These are phyloP conservation scores for Calcarius ornatus DNA, from an alignment of 2,113 vertebrate genomes.

Conservation along the genomic window DNA sequence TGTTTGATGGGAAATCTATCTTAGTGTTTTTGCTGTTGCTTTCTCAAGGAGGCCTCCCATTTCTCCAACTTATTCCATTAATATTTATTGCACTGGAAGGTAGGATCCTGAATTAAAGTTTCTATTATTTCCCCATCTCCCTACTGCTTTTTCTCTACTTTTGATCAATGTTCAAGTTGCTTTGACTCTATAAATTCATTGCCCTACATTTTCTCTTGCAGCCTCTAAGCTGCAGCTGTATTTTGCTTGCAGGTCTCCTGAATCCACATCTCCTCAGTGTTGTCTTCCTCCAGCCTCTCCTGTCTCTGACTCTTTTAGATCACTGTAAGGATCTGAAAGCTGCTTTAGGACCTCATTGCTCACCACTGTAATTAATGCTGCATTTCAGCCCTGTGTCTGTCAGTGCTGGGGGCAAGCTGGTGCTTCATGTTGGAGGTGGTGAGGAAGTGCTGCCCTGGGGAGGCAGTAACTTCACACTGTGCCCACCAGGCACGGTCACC, in stretches of 20 bases:
- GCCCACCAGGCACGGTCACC: fast-evolving
- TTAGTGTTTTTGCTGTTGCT: background rate
- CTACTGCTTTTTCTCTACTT: background rate
- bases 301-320: background rate
- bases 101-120: conserved; percentile 18
- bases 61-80: conserved; percentile 1
- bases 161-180: conserved; percentile 3
- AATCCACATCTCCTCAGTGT: background rate
- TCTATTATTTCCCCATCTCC: background rate
- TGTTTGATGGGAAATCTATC: conserved; percentile 44
- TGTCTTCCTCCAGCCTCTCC: background rate
- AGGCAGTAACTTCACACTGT: background rate
- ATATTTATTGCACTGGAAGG: conserved; percentile 32
- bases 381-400: background rate
- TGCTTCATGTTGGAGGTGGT: background rate
- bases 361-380: background rate
- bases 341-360: background rate
- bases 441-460: background rate
- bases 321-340: background rate
- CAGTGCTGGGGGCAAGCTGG: background rate
- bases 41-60: background rate
- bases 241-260: background rate
- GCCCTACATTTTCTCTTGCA: conserved; percentile 25
- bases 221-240: background rate
- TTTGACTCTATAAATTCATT: background rate